Evolutionary conservation across 2,888 invertebrate species (phyloP).

Genomic region (Epirrhoe tristata): DNA sequence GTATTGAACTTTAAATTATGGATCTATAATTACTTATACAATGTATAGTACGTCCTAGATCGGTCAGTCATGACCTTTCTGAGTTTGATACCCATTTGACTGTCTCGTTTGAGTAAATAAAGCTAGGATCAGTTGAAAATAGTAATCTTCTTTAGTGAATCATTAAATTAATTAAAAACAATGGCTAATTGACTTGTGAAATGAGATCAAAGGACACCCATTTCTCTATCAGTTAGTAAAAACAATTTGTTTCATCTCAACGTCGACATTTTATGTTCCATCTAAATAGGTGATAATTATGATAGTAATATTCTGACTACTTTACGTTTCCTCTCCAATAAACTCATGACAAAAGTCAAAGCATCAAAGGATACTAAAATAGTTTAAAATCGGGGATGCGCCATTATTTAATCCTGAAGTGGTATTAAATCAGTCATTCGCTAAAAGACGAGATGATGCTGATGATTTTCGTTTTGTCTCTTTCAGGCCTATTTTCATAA

Average conservation of each 20-base stretch:
- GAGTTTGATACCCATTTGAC: neutral
- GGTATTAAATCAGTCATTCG: conserved; percentile 77
- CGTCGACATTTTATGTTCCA: conserved; percentile 13
- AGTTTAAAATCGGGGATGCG: conserved; percentile 51
- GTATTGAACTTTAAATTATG: neutral
- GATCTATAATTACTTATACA: neutral
- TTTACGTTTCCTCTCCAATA: conserved; percentile 36
- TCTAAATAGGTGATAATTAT: conserved; percentile 29
- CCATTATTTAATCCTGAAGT: conserved; percentile 67
- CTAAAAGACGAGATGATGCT: conserved; percentile 63
- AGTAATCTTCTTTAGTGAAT: neutral
- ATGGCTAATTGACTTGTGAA: neutral
- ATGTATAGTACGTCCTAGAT: no score
- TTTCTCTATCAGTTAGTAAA: neutral
- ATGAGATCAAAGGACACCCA: neutral
- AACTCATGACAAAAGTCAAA: conserved; percentile 37
- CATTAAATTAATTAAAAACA: neutral
- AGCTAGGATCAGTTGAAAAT: neutral
- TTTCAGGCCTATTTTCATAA: conserved; percentile 16
- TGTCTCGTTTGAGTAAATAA: neutral
- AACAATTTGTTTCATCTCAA: conserved; percentile 33
- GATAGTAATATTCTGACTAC: conserved; percentile 11
- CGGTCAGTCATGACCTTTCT: no score
- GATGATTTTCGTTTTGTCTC: conserved; percentile 39
- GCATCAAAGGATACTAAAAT: conserved; percentile 61